These are phyloP conservation scores for Piaya cayana DNA, from an alignment of 2,113 vertebrate species.

Conservation along the genomic window DNA sequence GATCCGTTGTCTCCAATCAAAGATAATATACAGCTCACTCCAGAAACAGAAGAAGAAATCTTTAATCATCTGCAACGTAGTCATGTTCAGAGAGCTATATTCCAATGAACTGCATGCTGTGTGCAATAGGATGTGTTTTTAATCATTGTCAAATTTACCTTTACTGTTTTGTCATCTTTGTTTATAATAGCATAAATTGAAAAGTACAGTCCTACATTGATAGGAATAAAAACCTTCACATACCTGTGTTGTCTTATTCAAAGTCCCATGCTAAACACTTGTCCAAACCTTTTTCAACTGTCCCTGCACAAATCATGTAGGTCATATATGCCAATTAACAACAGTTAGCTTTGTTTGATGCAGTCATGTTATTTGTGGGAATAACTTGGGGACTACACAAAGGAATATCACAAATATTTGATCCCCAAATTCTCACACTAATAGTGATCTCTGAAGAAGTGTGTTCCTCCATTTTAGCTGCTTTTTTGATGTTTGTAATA, in stretches of 20 bases:
- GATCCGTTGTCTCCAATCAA: slow-evolving; percentile 83
- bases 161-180: background rate
- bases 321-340: too few species aligned
- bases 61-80: slow-evolving; percentile 55
- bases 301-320: background rate
- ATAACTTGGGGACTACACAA: background rate
- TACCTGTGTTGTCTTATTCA: background rate
- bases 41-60: slow-evolving; percentile 75
- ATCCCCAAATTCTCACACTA: background rate
- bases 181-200: background rate
- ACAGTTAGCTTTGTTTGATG: background rate
- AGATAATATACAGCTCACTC: slow-evolving; percentile 80
- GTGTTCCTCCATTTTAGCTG: background rate
- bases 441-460: background rate
- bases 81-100: slow-evolving; percentile 74
- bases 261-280: background rate
- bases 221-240: slow-evolving; percentile 53
- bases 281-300: background rate
- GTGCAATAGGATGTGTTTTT: background rate
- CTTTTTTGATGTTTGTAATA: background rate
- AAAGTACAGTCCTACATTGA: background rate
- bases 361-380: background rate
- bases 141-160: slow-evolving; percentile 18
- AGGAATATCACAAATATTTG: background rate
- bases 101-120: slow-evolving; percentile 48